Evolutionary conservation across 2,888 invertebrate genomes (phyloP).

Genomic region (Tribolium freemani): DNA sequence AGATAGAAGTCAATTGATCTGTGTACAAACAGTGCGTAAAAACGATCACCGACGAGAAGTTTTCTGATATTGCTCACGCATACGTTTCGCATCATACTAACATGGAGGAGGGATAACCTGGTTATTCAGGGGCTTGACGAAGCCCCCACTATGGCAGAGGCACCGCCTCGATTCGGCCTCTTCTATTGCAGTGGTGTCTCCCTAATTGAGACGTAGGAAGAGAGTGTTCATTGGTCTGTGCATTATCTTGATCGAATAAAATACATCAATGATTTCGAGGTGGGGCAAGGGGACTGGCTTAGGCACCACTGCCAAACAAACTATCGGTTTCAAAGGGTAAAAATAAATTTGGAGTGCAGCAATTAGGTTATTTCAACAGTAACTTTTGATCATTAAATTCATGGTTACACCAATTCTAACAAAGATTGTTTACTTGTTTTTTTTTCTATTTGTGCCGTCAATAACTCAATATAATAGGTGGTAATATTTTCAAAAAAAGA

Average conservation of each 20-base stretch:
- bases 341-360: neutral
- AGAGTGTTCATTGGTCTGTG: slow-evolving; percentile 13
- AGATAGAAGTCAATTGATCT: neutral
- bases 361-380: too few species aligned
- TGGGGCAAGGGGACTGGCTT: neutral
- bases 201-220: slow-evolving; percentile 15
- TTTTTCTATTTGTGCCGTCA: too few species aligned
- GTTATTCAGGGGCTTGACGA: slow-evolving; percentile 33
- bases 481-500: too few species aligned
- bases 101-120: slow-evolving; percentile 33
- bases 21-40: slow-evolving; percentile 9
- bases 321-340: neutral
- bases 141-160: slow-evolving; percentile 17
- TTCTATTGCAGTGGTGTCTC: neutral
- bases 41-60: slow-evolving; percentile 25
- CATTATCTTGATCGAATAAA: slow-evolving; percentile 11
- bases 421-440: too few species aligned
- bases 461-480: too few species aligned
- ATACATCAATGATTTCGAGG: slow-evolving; percentile 6
- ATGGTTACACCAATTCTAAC: too few species aligned
- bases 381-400: too few species aligned
- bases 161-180: slow-evolving; percentile 26
- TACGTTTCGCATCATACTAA: slow-evolving; percentile 28
- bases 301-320: too few species aligned
- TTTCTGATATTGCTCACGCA: slow-evolving; percentile 10